Conservation (phyloP, 2,113 vertebrate genomes). For the Dasyprocta punctata region DNA sequence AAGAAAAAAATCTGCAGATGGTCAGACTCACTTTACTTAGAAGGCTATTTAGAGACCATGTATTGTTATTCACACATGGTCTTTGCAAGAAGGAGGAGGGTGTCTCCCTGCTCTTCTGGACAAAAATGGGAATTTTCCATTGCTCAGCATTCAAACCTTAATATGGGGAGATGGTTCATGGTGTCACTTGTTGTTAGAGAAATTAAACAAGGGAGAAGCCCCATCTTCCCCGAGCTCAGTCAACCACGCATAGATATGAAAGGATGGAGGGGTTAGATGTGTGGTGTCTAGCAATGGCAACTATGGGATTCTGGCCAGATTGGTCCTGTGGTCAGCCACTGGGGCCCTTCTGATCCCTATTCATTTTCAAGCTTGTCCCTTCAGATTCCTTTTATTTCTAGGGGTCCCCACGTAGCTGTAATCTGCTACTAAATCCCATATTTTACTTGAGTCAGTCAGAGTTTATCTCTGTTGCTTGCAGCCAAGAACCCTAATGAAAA, state of each 20-base stretch:
- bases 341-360: not conserved
- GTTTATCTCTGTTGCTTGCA: not conserved
- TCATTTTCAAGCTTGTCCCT: not conserved
- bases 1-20: not conserved
- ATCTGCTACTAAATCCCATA: not conserved
- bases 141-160: not conserved
- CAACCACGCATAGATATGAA: not conserved
- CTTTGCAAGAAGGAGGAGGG: not conserved
- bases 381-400: not conserved
- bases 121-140: not conserved
- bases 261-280: not conserved
- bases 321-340: not conserved
- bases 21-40: not conserved
- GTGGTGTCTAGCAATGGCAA: too few relatives aligned
- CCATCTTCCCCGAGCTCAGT: not conserved
- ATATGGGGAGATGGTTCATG: not conserved
- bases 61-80: not conserved
- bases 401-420: rapidly evolving
- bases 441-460: not conserved
- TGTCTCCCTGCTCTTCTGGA: not conserved
- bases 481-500: not conserved
- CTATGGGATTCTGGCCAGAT: not conserved
- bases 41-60: not conserved
- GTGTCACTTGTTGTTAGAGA: not conserved
- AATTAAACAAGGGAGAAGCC: not conserved